Base-by-base conservation (phyloP, 2,113 vertebrate species). In the Apodemus sylvaticus region DNA sequence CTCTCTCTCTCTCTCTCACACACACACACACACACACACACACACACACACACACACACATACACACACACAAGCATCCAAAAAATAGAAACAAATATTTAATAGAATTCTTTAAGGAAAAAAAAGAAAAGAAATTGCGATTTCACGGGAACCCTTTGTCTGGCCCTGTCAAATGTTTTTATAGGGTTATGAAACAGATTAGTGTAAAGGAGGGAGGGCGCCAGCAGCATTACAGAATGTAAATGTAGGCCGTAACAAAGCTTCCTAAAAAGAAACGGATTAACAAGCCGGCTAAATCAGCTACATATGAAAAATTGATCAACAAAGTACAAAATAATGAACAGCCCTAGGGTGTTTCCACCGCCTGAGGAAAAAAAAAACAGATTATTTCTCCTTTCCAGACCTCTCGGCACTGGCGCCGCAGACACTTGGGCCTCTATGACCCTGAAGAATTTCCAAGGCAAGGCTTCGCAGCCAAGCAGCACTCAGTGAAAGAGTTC, bases 321-420 rank as follows among this genome's bases (percentile, higher is more conserved):
- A 90, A 94, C 96, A 95, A 94, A 97, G 48, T 82, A 81, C 48
- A 97, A 97, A 97, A 92, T 82, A 88, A 96, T 94, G 97, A 26
- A 14, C 3, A 92, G 91, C 68, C 86, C 39, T 83, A 55, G 14
- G 64, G 81, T 89, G 58, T n/a, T 89, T 93, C 66, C 39, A 97
- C 36, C 51, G 82, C 93, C 71, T 55, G 13, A 74, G 55, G n/a
- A n/a, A 95, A 96, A 93, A 96, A 82, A 74, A 96, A 96, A 79
- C 73, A 89, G 79, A 92, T 89, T 93, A 91, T 76, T 95, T 97
- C 95, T 93, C 89, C 92, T 78, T 96, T 97, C 60, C 78, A 94
- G 85, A 83, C 73, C 39, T 81, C n/a, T 81, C 77, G 60, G 34
- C 10, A 0, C 90, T 96, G 89, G 93, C 34, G 48, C n/a, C 58